phyloP scores from a whole-genome alignment of 1,140 invertebrate species.

The Tachypleus tridentatus region DNA sequence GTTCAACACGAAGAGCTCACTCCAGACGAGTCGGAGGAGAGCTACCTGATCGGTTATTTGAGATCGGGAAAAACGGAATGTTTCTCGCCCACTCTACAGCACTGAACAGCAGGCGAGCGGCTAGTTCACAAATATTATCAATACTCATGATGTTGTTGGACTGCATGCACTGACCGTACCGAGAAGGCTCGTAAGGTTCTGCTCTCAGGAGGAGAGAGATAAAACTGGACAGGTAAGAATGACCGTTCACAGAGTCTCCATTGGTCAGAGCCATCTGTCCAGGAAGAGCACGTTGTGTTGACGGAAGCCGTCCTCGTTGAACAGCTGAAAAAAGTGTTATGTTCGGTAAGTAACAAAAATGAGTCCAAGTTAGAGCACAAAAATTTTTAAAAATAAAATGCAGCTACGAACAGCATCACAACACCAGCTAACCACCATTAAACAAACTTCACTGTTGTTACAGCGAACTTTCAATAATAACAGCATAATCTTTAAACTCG shows the following conservation, averaged over 20 bases:
- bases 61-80: slow-evolving; percentile 95
- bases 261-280: slow-evolving; percentile 46
- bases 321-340: slow-evolving; percentile 54
- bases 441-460: too few relatives aligned
- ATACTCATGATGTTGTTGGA: slow-evolving; percentile 56
- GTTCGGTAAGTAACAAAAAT: too few relatives aligned
- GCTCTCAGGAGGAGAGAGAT: slow-evolving; percentile 85
- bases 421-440: too few relatives aligned
- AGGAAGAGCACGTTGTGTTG: slow-evolving; percentile 21
- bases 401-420: too few relatives aligned
- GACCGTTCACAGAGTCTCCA: slow-evolving; percentile 46
- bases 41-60: slow-evolving; percentile 73
- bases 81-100: slow-evolving; percentile 95
- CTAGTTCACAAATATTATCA: slow-evolving; percentile 94
- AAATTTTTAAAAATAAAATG: too few relatives aligned
- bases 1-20: slow-evolving; percentile 91
- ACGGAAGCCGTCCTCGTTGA: slow-evolving; percentile 82
- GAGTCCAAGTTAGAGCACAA: too few relatives aligned
- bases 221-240: slow-evolving; percentile 88
- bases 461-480: too few relatives aligned
- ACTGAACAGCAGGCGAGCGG: slow-evolving; percentile 82
- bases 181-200: slow-evolving; percentile 85
- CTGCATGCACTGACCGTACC: slow-evolving; percentile 64
- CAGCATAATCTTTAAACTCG: too few relatives aligned
- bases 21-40: slow-evolving; percentile 85